Base-by-base conservation (phyloP, 2,113 vertebrate species). In the Tapirus terrestris region DNA sequence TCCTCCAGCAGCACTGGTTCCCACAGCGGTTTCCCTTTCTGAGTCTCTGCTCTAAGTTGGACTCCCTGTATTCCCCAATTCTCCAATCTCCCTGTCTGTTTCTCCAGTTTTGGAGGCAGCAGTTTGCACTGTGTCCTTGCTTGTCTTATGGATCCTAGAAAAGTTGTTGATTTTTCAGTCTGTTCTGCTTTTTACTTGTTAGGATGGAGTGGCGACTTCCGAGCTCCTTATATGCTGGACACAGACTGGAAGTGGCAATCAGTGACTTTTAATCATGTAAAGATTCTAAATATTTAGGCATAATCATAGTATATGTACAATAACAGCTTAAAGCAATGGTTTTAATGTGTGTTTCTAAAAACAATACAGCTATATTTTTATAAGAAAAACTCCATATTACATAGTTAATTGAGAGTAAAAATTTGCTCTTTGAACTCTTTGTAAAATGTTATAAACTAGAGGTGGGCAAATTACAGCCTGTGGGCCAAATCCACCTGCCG, bases 321-420 rank as follows among this genome's bases (percentile, higher is more conserved):
- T 79, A 56, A 87, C 13, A 92, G 81, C 39, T 60, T 73, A 75
- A 83, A 87, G 12, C 76, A 88, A 29, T 75, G 31, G 12, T 18
- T 93, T 97, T 77, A 61, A 14, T 61, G 5, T 92, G 2, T 72
- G 6, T 89, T 95, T 97, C 43, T 84, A 83, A 94, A 97, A 77
- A 67, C 1, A 73, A 68, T 6, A 43, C 5, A 77, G 29, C 1
- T 76, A 16, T 61, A 76, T 72, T 76, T 83, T 94, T 93, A 72
- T 82, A 81, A 96, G 29, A 31, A 95, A 94, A 93, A 53, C 0
- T 95, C 36, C 3, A 43, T 65, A 68, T 80, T 86, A 82, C 33
- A 88, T 93, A 88, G 45, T 75, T 92, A 87, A 67, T 23, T 89
- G 60, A 96, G 43, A 81, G 67, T 84, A 58, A 97, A 89, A 96